Percentiles rank a stretch among this genome's conserved stretches.
Evolutionary conservation across 1,140 invertebrate genomes (phyloP).

Genomic region (Conopomorpha cramerella): DNA sequence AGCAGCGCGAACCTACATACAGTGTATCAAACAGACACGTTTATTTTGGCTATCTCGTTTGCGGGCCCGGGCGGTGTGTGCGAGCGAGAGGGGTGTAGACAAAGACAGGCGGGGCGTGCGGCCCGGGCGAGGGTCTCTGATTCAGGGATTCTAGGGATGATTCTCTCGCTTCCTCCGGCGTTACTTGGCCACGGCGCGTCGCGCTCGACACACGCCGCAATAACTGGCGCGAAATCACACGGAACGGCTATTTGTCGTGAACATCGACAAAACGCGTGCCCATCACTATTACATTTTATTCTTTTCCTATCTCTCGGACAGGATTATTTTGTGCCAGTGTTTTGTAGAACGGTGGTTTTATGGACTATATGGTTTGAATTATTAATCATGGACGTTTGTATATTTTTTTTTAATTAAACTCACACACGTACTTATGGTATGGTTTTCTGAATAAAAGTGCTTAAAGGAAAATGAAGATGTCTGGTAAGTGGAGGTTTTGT

Average conservation of each 20-base stretch:
- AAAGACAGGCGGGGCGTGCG: constrained; percentile 32
- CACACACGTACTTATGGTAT: no score
- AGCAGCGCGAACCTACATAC: no score
- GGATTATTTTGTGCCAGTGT: background rate
- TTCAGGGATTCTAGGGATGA: constrained; percentile 58
- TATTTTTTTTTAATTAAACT: no score
- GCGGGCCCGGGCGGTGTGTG: constrained; percentile 27
- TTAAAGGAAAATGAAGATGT: constrained; percentile 56
- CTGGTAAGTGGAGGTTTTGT: constrained; percentile 31
- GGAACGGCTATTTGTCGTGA: background rate
- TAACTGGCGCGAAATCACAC: constrained; percentile 10
- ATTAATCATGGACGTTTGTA: no score
- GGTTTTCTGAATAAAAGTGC: no score
- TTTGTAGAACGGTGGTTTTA: no score
- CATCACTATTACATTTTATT: constrained; percentile 9
- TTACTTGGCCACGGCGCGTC: constrained; percentile 49
- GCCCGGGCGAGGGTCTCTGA: constrained; percentile 42
- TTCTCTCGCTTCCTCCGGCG: constrained; percentile 51
- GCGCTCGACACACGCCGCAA: constrained; percentile 44
- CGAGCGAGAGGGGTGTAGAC: constrained; percentile 49
- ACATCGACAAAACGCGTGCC: constrained; percentile 1
- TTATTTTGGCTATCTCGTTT: no score
- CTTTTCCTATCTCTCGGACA: no score
- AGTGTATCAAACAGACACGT: no score
- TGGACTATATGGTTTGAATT: no score